Evolutionary conservation across 1,140 invertebrate species (phyloP).

Genomic region (Pseudoatta argentina): DNA sequence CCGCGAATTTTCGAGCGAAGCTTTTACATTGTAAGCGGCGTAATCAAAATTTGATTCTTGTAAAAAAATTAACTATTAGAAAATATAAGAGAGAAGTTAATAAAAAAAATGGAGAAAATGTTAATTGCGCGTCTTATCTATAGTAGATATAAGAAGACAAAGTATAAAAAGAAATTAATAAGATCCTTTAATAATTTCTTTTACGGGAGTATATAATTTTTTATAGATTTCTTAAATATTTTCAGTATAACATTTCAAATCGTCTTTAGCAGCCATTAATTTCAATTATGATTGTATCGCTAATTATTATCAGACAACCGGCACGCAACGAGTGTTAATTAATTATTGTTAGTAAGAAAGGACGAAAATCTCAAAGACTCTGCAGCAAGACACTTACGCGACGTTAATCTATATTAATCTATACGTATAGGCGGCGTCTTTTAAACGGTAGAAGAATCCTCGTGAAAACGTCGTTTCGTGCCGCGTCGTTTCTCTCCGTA

Average conservation of each 20-base stretch:
- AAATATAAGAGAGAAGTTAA: not conserved
- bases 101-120: not conserved
- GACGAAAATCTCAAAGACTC: not conserved
- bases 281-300: not conserved
- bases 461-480: slow-evolving; percentile 20
- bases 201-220: not conserved
- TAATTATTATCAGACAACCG: slow-evolving; percentile 25
- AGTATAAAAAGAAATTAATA: not conserved
- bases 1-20: not conserved
- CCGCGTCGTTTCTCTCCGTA: slow-evolving; percentile 61
- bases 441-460: not conserved
- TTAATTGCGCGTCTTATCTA: not conserved
- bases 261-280: not conserved
- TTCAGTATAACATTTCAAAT: not conserved
- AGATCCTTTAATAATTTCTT: not conserved
- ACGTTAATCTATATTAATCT: not conserved
- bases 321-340: not conserved
- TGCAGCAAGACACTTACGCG: not conserved
- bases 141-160: not conserved
- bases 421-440: not conserved
- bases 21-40: not conserved
- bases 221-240: not conserved
- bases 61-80: not conserved
- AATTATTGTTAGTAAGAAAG: not conserved
- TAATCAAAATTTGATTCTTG: not conserved